Base-by-base conservation (phyloP, 2,797 vertebrate species). In the Pantherophis vulpinus region DNA sequence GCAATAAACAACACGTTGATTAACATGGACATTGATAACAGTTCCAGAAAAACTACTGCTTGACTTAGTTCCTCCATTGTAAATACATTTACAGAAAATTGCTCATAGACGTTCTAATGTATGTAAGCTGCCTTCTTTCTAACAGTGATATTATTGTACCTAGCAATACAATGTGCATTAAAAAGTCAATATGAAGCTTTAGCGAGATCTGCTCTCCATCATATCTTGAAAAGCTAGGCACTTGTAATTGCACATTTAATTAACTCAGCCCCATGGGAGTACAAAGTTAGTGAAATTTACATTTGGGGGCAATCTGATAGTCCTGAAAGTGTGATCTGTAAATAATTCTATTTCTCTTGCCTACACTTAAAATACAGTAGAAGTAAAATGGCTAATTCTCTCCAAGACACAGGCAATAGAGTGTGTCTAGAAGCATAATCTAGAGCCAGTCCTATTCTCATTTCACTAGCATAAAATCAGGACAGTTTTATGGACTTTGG, bases 1-100 rank as follows among this genome's bases (percentile, higher is more conserved):
- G 83, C 94, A 96, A 94, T 79, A 94, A 91, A 92, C 89, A 96
- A 79, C 23, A 10, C 47, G 95, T 89, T 91, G 59, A 32, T 95
- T 14, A 93, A 94, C 94, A 95, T 8, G 63, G 95, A 86, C 0
- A 0, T 54, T 51, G 93, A 93, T 63, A 92, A 93, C 91, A 92
- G 94, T 93, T 54, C 16, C 86, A 79, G 0, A 51, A 58, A 91
- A 87, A 93, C 94, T 93, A 25, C 88, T 83, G 66, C 94, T 96
- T 74, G 94, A 74, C 93, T 95, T 94, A 96, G 86, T 79, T 86
- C 59, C 92, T 93, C 58, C 20, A n/a, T 93, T 66, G 58, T 89
- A 90, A 61, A 23, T 83, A 88, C 91, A 86, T 83, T 4, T 86
- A 91, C 91, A 6, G 58, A 92, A 88, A 79, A 74, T 56, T 37